Evolutionary conservation across 1,140 invertebrate genomes (phyloP), one percentile per base, ranked within the genome.

Genomic region (Drosophila azteca): DNA sequence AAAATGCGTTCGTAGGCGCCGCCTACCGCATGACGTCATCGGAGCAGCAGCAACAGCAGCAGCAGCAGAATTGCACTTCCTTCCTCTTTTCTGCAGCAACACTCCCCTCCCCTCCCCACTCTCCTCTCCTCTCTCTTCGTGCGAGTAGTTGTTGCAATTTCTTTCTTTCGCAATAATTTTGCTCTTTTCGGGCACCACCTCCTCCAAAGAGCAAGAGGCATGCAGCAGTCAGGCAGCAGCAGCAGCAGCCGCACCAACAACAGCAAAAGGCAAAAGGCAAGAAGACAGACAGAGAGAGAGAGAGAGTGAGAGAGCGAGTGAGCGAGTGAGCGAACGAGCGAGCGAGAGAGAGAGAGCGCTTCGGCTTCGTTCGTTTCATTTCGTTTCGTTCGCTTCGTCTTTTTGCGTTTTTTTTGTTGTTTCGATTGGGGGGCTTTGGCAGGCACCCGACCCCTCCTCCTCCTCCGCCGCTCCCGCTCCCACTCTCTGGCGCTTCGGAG

Each of bases 1-100:
- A 88, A 87, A 88, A 87, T 87, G 83, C 82, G 83, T 88, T 87
- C 79, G 69, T 78, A 51, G 35, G 82, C 82, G 63, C 82, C 82
- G 82, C 82, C 82, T 88, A 82, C 83, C 63, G 59, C 29, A 48
- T 87, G 83, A 87, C 83, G 82, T 87, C 82, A 87, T 20, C 41
- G 35, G 44, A 26, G 24, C 5, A 5, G 60, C 69, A 75, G 8
- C 52, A 62, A 24, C 44, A 72, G 57, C 52, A 60, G 49, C 7
- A 50, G 13, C 59, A 69, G 51, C 59, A 54, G 49, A 54, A 69
- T 50, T 72, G 71, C 77, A 78, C 57, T 69, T 79, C 80, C 79
- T 71, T 60, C 78, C 61, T 79, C 72, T 80, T 73, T 80, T 64
- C 67, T 39, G 35, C 35, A 39, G 35, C 35, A 39, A 1, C 35